Evolutionary conservation across 2,113 vertebrate species (phyloP), one percentile per base, ranked within the genome.

Genomic region (Microcebus lehilahytsara): DNA sequence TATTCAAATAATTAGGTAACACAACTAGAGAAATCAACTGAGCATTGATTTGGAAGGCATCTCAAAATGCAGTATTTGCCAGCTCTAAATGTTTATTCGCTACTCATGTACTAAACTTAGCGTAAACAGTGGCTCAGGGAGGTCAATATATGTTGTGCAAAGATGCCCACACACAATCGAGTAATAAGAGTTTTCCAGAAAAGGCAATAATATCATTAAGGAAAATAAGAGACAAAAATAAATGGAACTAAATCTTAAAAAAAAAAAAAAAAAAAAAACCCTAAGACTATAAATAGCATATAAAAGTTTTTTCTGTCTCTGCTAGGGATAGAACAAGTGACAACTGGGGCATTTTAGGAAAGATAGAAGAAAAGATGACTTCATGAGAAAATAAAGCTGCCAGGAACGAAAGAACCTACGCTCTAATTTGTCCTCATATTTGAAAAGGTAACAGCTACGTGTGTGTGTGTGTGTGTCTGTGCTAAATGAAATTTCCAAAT

Each of bases 181-280:
- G 71, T 32, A 85, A 77, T 23, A 9, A 62, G 4, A 72, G 9
- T 5, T 37, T 88, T 88, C 58, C 46, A 58, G n/a, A 92, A 66
- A 84, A 88, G 42, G 37, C 64, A 79, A 17, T 30, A 56, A 56
- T 72, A 64, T 64, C 37, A 85, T 75, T 95, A 72, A 87, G 19
- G 46, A 84, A 95, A 95, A 72, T 25, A 34, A 80, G 53, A 89
- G 37, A 53, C 34, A 74, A 88, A 96, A 92, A 64, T 77, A 91
- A 88, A 49, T 71, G 23, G 22, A 89, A 95, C 34, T 34, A 89
- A 79, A 92, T 89, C 79, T 89, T 92, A 34, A 66, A 91, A 92
- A 58, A 6, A 19, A 56, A 56, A 56, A 4, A 40, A 37, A 37
- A 37, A 37, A 37, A 37, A 37, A 37, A 37, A 37, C 37, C 37